These are phyloP conservation scores for Agrypnus murinus DNA, from an alignment of 2,888 invertebrate genomes.

Conservation along the genomic window DNA sequence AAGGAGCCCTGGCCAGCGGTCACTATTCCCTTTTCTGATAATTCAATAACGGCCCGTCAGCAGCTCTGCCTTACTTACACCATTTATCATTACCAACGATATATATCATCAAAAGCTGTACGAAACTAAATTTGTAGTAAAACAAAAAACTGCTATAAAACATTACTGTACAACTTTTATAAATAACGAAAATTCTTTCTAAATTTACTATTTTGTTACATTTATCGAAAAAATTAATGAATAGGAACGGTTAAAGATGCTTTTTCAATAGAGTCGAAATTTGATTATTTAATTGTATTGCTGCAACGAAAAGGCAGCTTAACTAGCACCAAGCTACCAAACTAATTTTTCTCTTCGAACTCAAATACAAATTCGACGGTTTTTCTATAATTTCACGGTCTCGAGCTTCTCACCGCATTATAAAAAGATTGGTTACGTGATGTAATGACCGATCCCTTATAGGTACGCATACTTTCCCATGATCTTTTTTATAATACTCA, in stretches of 20 bases:
- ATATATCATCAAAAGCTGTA: slow-evolving; percentile 25
- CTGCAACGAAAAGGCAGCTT: not conserved
- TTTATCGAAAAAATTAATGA: not conserved
- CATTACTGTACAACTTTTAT: not conserved
- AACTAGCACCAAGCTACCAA: not conserved
- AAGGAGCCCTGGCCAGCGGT: slow-evolving; percentile 64
- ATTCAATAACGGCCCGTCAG: slow-evolving; percentile 68
- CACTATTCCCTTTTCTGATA: slow-evolving; percentile 68
- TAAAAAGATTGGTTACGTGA: slow-evolving; percentile 49
- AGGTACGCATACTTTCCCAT: slow-evolving; percentile 48
- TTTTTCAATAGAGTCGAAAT: not conserved
- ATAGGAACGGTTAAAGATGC: too few species aligned
- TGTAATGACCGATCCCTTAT: slow-evolving; percentile 47
- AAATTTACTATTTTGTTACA: not conserved
- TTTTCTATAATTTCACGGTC: slow-evolving; percentile 51
- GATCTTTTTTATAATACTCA: slow-evolving; percentile 25
- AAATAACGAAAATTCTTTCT: not conserved
- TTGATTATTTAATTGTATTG: not conserved
- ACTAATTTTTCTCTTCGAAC: slow-evolving; percentile 19
- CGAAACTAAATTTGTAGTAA: slow-evolving; percentile 18
- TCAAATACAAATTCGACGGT: slow-evolving; percentile 41
- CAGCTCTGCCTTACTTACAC: slow-evolving; percentile 57
- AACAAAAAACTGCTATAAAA: too few species aligned
- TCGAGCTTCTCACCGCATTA: slow-evolving; percentile 44
- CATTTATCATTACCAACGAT: slow-evolving; percentile 48